Percentiles rank a stretch among this genome's conserved stretches.
These are phyloP conservation scores for Empis livida DNA, from an alignment of 2,888 invertebrate genomes.

Conservation along the genomic window DNA sequence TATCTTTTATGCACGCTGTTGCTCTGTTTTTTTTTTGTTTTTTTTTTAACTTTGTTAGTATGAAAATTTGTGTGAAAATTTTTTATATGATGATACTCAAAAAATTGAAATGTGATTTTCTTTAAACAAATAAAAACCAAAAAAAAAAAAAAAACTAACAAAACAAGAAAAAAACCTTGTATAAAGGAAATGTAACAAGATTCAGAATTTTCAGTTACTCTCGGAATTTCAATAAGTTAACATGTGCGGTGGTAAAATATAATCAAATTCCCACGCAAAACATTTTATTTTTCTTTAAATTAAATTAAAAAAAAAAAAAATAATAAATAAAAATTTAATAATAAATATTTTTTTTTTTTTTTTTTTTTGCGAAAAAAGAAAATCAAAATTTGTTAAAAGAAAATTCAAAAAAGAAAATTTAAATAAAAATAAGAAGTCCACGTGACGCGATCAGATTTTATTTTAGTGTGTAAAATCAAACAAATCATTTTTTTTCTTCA, in stretches of 20 bases:
- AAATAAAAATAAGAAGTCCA: not conserved
- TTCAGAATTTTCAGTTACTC: not conserved
- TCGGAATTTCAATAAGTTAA: not conserved
- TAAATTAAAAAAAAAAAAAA: too few species aligned
- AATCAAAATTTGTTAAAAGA: not conserved
- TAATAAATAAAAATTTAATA: not conserved
- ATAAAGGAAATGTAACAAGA: not conserved
- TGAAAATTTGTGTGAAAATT: too few species aligned
- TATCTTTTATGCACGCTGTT: too few species aligned
- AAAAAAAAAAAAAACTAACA: too few species aligned
- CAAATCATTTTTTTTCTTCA: too few species aligned
- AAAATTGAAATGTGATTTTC: too few species aligned
- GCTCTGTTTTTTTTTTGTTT: too few species aligned
- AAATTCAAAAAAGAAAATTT: not conserved
- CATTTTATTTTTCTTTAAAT: not conserved
- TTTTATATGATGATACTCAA: too few species aligned
- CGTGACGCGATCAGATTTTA: not conserved
- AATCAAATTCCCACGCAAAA: not conserved
- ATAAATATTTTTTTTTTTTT: not conserved
- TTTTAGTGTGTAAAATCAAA: too few species aligned
- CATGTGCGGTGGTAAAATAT: not conserved
- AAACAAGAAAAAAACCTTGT: too few species aligned
- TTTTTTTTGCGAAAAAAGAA: not conserved
- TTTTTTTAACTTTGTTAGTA: too few species aligned
- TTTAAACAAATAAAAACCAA: too few species aligned